Percentiles rank a stretch among this genome's conserved stretches.
phyloP scores from a whole-genome alignment of 1,140 invertebrate species.

The Drosophila guanche region DNA sequence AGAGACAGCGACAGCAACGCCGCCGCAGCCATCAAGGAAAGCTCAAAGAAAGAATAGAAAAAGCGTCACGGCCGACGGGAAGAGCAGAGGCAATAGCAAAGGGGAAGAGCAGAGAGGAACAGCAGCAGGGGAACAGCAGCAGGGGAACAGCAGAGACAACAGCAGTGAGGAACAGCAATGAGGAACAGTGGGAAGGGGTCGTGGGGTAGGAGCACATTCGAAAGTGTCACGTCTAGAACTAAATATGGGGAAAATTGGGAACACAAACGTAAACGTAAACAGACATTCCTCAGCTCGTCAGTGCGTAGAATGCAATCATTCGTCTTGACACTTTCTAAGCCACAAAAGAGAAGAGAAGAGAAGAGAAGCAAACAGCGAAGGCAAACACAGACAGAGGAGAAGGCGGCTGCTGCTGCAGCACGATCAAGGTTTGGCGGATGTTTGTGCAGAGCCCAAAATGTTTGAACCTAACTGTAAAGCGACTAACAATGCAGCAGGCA shows the following conservation, averaged over 20 bases:
- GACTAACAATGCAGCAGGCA: slow-evolving; percentile 46
- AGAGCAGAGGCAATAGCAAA: too few relatives aligned
- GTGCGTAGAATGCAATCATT: slow-evolving; percentile 60
- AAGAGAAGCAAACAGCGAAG: slow-evolving; percentile 63
- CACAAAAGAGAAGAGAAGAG: slow-evolving; percentile 46
- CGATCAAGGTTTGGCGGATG: slow-evolving; percentile 59
- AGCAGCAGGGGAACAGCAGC: not conserved
- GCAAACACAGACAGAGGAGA: not conserved
- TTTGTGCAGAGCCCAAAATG: slow-evolving; percentile 52
- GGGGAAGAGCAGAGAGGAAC: slow-evolving; percentile 12
- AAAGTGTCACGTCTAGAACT: slow-evolving; percentile 81
- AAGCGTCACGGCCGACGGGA: too few relatives aligned
- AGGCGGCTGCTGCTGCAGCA: not conserved
- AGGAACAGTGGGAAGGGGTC: slow-evolving; percentile 9
- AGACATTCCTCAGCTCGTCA: slow-evolving; percentile 9
- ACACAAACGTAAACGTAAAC: slow-evolving; percentile 45
- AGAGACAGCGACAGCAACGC: too few relatives aligned
- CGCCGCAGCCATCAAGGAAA: too few relatives aligned
- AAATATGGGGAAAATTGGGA: slow-evolving; percentile 81
- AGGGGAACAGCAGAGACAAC: slow-evolving; percentile 5
- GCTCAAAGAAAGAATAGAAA: too few relatives aligned
- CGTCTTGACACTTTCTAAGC: slow-evolving; percentile 78
- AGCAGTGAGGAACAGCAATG: too few relatives aligned
- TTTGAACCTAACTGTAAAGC: slow-evolving; percentile 63
- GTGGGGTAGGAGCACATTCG: slow-evolving; percentile 59